phyloP scores from a whole-genome alignment of 2,113 vertebrate genomes.

The Symphodus melops region DNA sequence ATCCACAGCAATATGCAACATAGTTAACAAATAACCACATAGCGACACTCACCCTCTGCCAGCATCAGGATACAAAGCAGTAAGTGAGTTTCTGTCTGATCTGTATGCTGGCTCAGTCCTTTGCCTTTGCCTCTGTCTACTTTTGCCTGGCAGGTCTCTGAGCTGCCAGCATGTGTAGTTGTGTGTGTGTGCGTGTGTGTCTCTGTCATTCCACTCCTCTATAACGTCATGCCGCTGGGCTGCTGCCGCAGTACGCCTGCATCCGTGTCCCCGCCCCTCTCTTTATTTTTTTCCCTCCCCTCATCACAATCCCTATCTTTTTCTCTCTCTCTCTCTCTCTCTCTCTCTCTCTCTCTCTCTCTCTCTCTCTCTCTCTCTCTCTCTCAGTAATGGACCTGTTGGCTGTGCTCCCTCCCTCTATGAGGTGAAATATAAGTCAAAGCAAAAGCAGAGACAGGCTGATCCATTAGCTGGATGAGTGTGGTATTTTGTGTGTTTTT shows the following conservation, averaged over 20 bases:
- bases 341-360: constrained; percentile 40
- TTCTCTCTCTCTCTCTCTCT: too few relatives aligned
- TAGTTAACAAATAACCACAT: constrained; percentile 1
- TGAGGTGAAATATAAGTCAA: constrained; percentile 76
- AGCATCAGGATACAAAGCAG: constrained; percentile 29
- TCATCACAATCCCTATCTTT: constrained; percentile 45
- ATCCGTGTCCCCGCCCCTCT: constrained; percentile 65
- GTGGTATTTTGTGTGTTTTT: constrained; percentile 22
- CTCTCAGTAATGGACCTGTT: constrained; percentile 77
- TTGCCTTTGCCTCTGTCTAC: constrained; percentile 52
- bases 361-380: constrained; percentile 46
- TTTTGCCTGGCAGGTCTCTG: constrained; percentile 51
- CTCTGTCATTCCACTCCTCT: constrained; percentile 63
- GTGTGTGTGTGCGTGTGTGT: constrained; percentile 57
- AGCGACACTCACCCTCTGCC: constrained; percentile 59
- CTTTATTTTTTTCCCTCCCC: constrained; percentile 27
- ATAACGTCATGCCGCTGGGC: constrained; percentile 76
- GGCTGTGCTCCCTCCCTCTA: constrained; percentile 70
- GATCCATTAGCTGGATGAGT: constrained; percentile 77
- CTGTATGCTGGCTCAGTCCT: constrained; percentile 56
- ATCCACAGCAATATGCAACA: background rate
- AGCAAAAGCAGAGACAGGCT: constrained; percentile 55
- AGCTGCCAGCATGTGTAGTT: constrained; percentile 58
- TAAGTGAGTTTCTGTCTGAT: constrained; percentile 40
- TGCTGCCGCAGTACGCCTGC: constrained; percentile 81